Percentiles rank a stretch among this genome's conserved stretches.
Evolutionary conservation across 2,797 vertebrate species (phyloP).

Genomic region (Heterohyrax brucei): DNA sequence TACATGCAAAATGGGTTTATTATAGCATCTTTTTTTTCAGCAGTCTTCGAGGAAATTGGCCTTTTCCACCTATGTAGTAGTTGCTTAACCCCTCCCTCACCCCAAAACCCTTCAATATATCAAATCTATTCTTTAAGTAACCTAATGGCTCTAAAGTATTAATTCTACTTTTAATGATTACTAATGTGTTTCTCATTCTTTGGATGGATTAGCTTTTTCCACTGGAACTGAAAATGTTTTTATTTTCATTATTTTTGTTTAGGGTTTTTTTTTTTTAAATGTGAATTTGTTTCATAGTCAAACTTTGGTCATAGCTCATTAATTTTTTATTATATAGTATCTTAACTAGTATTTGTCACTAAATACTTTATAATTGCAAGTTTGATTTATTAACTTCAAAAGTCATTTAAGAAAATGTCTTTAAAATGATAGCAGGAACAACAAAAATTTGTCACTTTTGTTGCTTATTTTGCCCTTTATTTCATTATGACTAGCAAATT

Average conservation of each 20-base stretch:
- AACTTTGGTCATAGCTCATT: slow-evolving; percentile 39
- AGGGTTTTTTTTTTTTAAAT: not conserved
- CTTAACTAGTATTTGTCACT: slow-evolving; percentile 60
- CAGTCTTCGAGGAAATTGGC: not conserved
- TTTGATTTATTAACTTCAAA: slow-evolving; percentile 58
- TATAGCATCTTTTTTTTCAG: not conserved
- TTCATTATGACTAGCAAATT: not conserved
- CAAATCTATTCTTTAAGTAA: slow-evolving; percentile 14
- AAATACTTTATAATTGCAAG: slow-evolving; percentile 25
- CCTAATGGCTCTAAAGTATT: not conserved
- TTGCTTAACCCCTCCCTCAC: not conserved
- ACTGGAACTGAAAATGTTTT: not conserved
- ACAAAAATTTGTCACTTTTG: not conserved
- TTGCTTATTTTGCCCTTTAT: not conserved
- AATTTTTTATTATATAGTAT: slow-evolving; percentile 56
- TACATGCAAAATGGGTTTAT: not conserved
- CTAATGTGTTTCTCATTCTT: not conserved
- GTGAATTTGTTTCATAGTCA: slow-evolving; percentile 1
- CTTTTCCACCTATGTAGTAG: not conserved
- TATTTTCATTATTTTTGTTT: slow-evolving; percentile 27
- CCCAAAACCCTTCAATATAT: not conserved
- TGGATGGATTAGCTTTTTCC: not conserved
- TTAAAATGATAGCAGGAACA: slow-evolving; percentile 41
- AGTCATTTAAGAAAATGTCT: not conserved
- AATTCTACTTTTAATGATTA: not conserved